These are phyloP conservation scores for Chelonus insularis DNA, from an alignment of 1,140 invertebrate species.

Conservation along the genomic window DNA sequence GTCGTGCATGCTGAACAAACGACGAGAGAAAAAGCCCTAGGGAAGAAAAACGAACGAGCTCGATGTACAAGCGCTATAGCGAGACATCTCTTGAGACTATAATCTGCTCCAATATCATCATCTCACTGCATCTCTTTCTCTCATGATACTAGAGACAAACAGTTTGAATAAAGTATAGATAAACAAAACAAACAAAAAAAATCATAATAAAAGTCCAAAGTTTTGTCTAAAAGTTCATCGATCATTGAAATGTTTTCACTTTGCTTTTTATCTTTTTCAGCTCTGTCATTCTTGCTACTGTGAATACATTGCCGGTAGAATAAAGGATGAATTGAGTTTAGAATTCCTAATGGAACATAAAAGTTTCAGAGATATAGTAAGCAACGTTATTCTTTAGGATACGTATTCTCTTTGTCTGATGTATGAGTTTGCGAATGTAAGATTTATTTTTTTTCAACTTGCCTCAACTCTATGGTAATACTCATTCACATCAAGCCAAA, in stretches of 20 bases:
- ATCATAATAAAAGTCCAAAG: not conserved
- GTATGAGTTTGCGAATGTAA: too few relatives aligned
- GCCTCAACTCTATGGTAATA: too few relatives aligned
- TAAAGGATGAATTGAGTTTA: constrained; percentile 12
- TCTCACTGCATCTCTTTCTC: not conserved
- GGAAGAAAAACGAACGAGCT: not conserved
- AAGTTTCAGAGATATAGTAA: not conserved
- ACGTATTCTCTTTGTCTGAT: too few relatives aligned
- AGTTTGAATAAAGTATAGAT: not conserved
- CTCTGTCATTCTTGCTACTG: not conserved
- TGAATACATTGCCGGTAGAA: not conserved
- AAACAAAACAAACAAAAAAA: not conserved
- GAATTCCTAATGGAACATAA: constrained; percentile 12
- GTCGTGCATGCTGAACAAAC: constrained; percentile 20
- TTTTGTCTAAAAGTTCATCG: too few relatives aligned
- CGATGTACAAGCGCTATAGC: constrained; percentile 2
- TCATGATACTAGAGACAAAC: not conserved
- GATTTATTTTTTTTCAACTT: too few relatives aligned
- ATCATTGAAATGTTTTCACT: not conserved
- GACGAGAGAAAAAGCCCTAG: not conserved
- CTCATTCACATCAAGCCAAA: too few relatives aligned
- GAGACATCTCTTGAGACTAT: constrained; percentile 6
- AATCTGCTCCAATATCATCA: constrained; percentile 2
- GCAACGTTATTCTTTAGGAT: not conserved
- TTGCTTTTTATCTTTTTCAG: not conserved